These are phyloP conservation scores for Zoanthus sociatus DNA, from an alignment of 92 coral and sea anemone species.

Conservation along the genomic window DNA sequence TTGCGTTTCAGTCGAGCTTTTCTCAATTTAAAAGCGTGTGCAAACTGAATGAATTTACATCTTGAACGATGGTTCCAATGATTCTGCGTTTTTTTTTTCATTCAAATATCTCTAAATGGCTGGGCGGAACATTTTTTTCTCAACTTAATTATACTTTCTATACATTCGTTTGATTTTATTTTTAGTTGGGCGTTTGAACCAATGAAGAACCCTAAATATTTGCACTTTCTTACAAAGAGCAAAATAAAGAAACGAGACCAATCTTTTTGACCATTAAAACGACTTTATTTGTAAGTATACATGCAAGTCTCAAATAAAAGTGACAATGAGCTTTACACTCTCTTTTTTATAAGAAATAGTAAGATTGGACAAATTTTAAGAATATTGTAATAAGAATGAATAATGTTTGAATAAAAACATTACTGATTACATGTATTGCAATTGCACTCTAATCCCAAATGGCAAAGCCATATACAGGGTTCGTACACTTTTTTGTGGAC, in stretches of 20 bases:
- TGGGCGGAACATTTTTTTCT: not conserved
- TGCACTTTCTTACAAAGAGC: not conserved
- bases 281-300: not conserved
- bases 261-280: not conserved
- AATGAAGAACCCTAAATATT: not conserved
- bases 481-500: too few species aligned
- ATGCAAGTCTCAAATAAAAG: not conserved
- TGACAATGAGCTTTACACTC: not conserved
- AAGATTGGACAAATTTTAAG: too few species aligned
- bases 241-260: not conserved
- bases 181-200: not conserved
- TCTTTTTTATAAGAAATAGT: too few species aligned
- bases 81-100: not conserved
- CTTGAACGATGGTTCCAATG: not conserved
- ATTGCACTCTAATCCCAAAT: too few species aligned
- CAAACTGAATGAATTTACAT: not conserved
- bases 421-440: too few species aligned
- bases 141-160: not conserved
- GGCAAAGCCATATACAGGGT: too few species aligned
- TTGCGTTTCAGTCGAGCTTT: not conserved
- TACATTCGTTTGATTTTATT: not conserved
- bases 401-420: too few species aligned
- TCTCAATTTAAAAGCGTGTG: not conserved
- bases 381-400: too few species aligned
- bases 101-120: not conserved